phyloP scores from a whole-genome alignment of 2,113 vertebrate species.

The Mystacornis crossleyi region DNA sequence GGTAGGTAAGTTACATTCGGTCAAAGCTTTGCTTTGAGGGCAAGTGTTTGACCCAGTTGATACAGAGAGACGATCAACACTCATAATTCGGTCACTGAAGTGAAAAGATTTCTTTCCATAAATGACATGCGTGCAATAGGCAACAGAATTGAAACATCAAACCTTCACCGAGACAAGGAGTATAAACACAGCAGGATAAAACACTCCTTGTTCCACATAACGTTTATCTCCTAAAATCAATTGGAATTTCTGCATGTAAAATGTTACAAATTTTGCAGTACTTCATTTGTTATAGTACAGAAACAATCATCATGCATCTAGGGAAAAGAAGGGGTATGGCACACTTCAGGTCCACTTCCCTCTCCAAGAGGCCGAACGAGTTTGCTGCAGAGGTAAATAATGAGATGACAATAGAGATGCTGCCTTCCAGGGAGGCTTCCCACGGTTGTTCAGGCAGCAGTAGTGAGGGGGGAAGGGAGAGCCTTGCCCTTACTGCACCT shows the following conservation, averaged over 20 bases:
- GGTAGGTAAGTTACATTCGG: neutral
- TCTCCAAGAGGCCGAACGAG: neutral
- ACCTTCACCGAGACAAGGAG: neutral
- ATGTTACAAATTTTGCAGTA: neutral
- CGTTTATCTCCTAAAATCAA: neutral
- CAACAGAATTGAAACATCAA: neutral
- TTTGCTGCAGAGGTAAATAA: neutral
- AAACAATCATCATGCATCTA: neutral
- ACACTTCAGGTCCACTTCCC: neutral
- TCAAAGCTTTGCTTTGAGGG: neutral
- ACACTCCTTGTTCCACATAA: neutral
- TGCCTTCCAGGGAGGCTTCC: neutral
- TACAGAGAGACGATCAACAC: neutral
- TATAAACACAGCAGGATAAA: neutral
- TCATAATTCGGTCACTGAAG: neutral
- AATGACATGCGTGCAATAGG: accelerated
- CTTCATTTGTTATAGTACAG: neutral
- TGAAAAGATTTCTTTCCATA: neutral
- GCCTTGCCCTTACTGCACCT: neutral
- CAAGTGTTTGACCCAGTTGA: neutral
- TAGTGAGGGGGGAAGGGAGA: neutral
- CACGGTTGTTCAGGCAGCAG: neutral
- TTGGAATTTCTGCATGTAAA: neutral
- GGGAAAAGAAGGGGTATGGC: neutral
- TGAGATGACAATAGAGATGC: accelerated